These are phyloP conservation scores for Atethmia centrago DNA, from an alignment of 2,888 invertebrate genomes.

Conservation along the genomic window DNA sequence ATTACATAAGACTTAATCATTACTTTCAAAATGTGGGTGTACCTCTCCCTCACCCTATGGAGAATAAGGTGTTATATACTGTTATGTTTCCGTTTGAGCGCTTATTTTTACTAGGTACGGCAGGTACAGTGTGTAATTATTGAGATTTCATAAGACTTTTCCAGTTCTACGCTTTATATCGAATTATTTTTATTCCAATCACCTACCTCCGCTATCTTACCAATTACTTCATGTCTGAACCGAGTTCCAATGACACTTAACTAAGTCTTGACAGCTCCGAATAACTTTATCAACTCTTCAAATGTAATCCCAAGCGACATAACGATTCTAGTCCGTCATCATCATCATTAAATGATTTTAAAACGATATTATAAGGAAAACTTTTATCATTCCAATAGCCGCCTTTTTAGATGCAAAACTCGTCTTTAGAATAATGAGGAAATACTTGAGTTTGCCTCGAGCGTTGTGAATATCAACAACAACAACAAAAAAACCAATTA, in stretches of 20 bases:
- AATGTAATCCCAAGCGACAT: slow-evolving; percentile 31
- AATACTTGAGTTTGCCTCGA: slow-evolving; percentile 72
- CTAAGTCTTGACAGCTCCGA: slow-evolving; percentile 32
- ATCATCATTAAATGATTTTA: slow-evolving; percentile 30
- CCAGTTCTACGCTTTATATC: not conserved
- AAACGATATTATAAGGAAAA: slow-evolving; percentile 56
- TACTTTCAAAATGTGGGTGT: not conserved
- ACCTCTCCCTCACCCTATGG: not conserved
- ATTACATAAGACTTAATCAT: not conserved
- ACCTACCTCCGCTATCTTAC: slow-evolving; percentile 9
- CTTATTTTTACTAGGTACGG: not conserved
- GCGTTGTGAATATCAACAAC: slow-evolving; percentile 72
- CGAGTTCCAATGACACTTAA: slow-evolving; percentile 36
- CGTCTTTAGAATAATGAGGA: slow-evolving; percentile 76
- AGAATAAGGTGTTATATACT: not conserved
- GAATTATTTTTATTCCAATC: slow-evolving; percentile 1
- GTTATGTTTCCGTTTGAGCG: not conserved
- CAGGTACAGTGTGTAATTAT: not conserved
- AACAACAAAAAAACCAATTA: slow-evolving; percentile 73
- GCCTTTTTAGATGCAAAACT: slow-evolving; percentile 70
- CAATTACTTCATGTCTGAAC: slow-evolving; percentile 44
- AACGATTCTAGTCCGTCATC: slow-evolving; percentile 26
- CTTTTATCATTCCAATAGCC: slow-evolving; percentile 68
- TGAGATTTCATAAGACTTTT: not conserved
- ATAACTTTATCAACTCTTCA: slow-evolving; percentile 39